A percentile compares a stretch with the other conserved stretches of the same genome.
Conservation (phyloP, 2,113 vertebrate species). For the Hemibagrus wyckioides region DNA sequence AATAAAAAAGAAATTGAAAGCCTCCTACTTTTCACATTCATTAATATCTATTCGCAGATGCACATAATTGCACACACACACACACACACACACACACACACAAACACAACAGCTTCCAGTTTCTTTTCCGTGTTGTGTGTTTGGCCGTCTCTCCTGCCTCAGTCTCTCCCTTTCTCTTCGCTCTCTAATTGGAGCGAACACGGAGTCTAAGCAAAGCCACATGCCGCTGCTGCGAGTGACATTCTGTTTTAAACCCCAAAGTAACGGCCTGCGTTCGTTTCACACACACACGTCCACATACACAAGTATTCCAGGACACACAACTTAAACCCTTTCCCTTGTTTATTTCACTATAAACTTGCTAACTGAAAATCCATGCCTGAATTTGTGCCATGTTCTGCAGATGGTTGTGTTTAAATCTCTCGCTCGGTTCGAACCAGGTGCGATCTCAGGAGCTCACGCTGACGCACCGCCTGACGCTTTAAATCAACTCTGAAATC, state of each 20-base stretch:
- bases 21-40: not conserved
- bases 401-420: constrained; percentile 43
- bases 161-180: constrained; percentile 39
- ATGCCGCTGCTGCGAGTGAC: constrained; percentile 72
- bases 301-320: not conserved
- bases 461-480: not conserved
- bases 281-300: constrained; percentile 3
- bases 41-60: too few species aligned
- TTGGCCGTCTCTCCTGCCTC: constrained; percentile 28
- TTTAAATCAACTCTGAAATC: not conserved
- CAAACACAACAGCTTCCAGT: not conserved
- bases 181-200: constrained; percentile 65
- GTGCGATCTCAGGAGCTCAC: constrained; percentile 22
- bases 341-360: constrained; percentile 68
- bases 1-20: too few species aligned
- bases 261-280: not conserved
- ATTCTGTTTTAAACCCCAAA: constrained; percentile 65
- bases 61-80: constrained; percentile 9
- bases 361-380: constrained; percentile 63
- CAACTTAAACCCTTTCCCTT: constrained; percentile 43
- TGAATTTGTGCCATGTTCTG: constrained; percentile 54
- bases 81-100: constrained; percentile 26
- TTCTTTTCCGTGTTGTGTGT: constrained; percentile 21
- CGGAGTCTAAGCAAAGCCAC: constrained; percentile 73
- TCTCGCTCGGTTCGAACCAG: constrained; percentile 29